Conservation (phyloP, 2,113 vertebrate genomes). For the Takifugu flavidus region DNA sequence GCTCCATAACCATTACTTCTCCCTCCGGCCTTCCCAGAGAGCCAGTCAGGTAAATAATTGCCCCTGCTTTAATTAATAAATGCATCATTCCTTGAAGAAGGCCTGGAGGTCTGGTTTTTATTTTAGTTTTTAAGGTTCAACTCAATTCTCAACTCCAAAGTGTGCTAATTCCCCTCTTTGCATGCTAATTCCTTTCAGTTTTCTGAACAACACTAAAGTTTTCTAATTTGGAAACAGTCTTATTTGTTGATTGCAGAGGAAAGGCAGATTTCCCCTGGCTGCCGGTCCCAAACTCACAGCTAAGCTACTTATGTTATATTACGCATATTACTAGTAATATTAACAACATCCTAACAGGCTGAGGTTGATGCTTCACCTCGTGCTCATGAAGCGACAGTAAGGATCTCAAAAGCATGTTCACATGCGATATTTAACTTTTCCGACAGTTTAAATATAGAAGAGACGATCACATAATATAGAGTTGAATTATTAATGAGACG, state of each 20-base stretch:
- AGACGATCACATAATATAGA: no score
- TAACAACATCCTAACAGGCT: no score
- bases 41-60: constrained; percentile 49
- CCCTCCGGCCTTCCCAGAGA: constrained; percentile 8
- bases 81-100: constrained; percentile 54
- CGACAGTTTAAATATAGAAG: no score
- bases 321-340: no score
- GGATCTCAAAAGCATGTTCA: no score
- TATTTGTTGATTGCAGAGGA: constrained; percentile 42
- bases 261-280: constrained; percentile 36
- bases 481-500: no score
- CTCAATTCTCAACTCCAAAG: constrained; percentile 54
- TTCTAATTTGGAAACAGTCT: constrained; percentile 50
- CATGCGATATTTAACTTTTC: no score
- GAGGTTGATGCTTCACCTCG: no score
- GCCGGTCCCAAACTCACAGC: constrained; percentile 23
- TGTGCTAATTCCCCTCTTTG: constrained; percentile 38
- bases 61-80: constrained; percentile 57
- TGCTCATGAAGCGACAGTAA: no score
- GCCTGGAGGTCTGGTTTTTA: constrained; percentile 14
- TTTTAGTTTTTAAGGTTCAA: constrained; percentile 30
- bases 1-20: constrained; percentile 44
- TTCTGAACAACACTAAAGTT: constrained; percentile 41
- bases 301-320: no score
- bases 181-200: neutral